A percentile compares a stretch with the other conserved stretches of the same genome.
These are phyloP conservation scores for Dunckerocampus dactyliophorus DNA, from an alignment of 2,113 vertebrate genomes.

Conservation along the genomic window DNA sequence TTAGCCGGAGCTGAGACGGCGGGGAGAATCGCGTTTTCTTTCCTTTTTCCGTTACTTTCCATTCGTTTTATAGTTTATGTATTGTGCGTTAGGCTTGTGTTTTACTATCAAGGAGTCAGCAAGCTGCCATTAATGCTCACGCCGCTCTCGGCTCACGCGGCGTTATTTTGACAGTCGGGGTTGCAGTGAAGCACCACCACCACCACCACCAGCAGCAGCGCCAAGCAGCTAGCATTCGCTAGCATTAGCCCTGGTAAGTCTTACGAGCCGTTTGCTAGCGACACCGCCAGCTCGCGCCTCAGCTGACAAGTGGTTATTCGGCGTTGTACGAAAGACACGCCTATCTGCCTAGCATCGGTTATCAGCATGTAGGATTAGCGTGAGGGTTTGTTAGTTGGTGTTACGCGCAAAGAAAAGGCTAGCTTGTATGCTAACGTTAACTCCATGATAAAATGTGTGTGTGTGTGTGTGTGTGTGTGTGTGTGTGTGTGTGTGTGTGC, in stretches of 20 bases:
- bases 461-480: background rate
- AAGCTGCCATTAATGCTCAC: constrained; percentile 24
- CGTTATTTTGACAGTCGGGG: constrained; percentile 72
- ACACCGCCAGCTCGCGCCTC: background rate
- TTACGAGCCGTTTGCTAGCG: constrained; percentile 43
- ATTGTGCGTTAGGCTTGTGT: constrained; percentile 33
- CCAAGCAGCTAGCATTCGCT: background rate
- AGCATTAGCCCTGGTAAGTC: constrained; percentile 62
- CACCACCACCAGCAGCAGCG: constrained; percentile 36
- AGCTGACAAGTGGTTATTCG: background rate
- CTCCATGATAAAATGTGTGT: constrained; percentile 19
- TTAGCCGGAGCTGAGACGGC: constrained; percentile 49
- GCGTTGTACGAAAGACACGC: background rate
- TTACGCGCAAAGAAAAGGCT: constrained; percentile 46
- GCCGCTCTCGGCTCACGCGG: constrained; percentile 60
- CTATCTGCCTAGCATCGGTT: background rate
- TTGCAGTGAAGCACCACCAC: constrained; percentile 51
- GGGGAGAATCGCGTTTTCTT: constrained; percentile 56
- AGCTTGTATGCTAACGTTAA: constrained; percentile 56
- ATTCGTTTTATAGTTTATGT: constrained; percentile 53
- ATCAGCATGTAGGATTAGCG: background rate
- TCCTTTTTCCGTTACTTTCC: constrained; percentile 63
- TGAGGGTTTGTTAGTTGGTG: constrained; percentile 9
- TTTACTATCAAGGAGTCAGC: background rate
- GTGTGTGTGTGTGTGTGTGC: background rate